Percentiles rank a stretch among this genome's conserved stretches.
phyloP scores from a whole-genome alignment of 2,797 vertebrate genomes.

The Columba guinea region DNA sequence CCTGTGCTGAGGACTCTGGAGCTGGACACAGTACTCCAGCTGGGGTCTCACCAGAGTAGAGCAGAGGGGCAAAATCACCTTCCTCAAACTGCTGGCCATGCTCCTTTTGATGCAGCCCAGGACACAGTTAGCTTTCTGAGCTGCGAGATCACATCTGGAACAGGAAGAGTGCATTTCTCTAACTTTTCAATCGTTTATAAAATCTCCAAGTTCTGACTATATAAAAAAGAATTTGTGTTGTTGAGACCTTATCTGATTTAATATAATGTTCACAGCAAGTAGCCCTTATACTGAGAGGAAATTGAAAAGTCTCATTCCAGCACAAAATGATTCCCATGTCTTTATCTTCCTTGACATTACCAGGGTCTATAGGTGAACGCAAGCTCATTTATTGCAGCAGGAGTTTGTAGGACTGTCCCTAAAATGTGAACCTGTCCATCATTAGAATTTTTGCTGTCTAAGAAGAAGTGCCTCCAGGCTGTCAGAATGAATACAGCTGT shows the following conservation, averaged over 20 bases:
- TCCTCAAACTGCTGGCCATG: rapidly evolving
- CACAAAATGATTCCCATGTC: neutral
- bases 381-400: neutral
- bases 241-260: neutral
- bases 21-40: too few relatives aligned
- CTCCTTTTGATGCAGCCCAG: neutral
- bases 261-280: neutral
- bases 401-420: neutral
- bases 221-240: neutral
- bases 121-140: neutral
- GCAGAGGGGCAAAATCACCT: neutral
- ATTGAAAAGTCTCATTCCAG: neutral
- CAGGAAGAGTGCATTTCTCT: neutral
- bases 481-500: neutral
- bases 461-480: neutral
- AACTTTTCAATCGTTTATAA: neutral
- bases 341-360: neutral
- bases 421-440: neutral
- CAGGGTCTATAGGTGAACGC: neutral
- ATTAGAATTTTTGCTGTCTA: neutral
- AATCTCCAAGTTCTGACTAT: neutral
- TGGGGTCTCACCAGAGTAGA: neutral
- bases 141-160: neutral
- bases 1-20: too few relatives aligned
- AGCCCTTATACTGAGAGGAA: neutral